Conservation (phyloP, 2,888 invertebrate species). For the Scaptodrosophila latifasciaeformis region DNA sequence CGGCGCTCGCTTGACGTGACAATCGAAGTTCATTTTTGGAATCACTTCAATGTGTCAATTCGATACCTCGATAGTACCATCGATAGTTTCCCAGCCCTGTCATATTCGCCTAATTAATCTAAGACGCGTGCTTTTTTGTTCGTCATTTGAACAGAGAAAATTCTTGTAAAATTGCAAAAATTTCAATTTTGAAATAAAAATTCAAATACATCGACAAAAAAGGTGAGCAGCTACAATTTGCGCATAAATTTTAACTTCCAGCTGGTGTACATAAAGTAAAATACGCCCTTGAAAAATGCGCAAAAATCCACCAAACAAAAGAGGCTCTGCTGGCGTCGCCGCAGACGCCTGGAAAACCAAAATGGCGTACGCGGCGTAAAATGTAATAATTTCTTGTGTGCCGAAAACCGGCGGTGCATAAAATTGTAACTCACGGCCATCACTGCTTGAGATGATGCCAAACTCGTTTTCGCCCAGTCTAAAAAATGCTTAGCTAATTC, state of each 20-base stretch:
- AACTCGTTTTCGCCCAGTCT: neutral
- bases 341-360: slow-evolving; percentile 43
- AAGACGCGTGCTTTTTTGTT: slow-evolving; percentile 28
- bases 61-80: no score
- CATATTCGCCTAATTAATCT: slow-evolving; percentile 16
- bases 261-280: no score
- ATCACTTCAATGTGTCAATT: neutral
- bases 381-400: neutral
- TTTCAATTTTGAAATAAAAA: neutral
- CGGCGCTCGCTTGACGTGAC: no score
- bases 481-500: neutral
- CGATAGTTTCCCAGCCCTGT: no score
- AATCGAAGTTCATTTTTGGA: neutral
- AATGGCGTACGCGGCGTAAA: slow-evolving; percentile 52
- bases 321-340: neutral
- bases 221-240: slow-evolving; percentile 21
- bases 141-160: slow-evolving; percentile 24
- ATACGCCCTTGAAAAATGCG: slow-evolving; percentile 4
- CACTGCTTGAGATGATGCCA: slow-evolving; percentile 11
- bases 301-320: no score
- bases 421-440: neutral
- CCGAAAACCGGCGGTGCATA: neutral
- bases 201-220: slow-evolving; percentile 19
- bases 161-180: slow-evolving; percentile 32
- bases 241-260: neutral